phyloP scores from a whole-genome alignment of 2,888 invertebrate species.

The Bursaphelenchus okinawaensis region DNA sequence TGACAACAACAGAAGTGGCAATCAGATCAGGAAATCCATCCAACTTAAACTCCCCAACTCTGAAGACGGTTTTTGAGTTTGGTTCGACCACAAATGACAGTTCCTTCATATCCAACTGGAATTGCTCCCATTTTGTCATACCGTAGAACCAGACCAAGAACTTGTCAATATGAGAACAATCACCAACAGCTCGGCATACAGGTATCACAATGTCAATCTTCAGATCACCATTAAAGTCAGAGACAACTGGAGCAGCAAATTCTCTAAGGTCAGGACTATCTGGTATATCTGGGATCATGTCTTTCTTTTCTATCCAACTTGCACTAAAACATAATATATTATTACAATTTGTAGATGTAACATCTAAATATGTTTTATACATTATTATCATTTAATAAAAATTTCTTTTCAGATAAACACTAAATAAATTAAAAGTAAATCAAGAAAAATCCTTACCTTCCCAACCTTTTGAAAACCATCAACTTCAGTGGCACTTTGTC shows the following conservation, averaged over 20 bases:
- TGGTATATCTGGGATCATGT: slow-evolving; percentile 3
- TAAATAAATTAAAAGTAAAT: no score
- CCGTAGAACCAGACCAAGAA: slow-evolving; percentile 22
- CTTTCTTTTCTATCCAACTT: neutral
- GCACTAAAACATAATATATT: neutral
- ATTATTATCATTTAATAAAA: no score
- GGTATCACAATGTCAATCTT: slow-evolving; percentile 45
- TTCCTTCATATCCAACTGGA: slow-evolving; percentile 36
- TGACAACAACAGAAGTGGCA: slow-evolving; percentile 22
- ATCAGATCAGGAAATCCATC: slow-evolving; percentile 53
- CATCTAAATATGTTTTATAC: no score
- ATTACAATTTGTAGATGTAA: no score
- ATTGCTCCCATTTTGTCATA: slow-evolving; percentile 23
- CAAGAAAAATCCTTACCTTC: neutral
- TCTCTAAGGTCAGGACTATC: slow-evolving; percentile 11
- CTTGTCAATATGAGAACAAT: slow-evolving; percentile 24
- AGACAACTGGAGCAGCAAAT: slow-evolving; percentile 38
- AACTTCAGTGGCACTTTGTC: slow-evolving; percentile 23
- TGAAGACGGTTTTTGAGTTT: slow-evolving; percentile 32
- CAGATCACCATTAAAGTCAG: slow-evolving; percentile 48
- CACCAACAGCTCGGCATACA: slow-evolving; percentile 35
- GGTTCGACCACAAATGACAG: slow-evolving; percentile 17
- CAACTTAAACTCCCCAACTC: slow-evolving; percentile 51
- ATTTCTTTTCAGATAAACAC: no score
- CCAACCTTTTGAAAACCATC: slow-evolving; percentile 21